Percentiles rank a stretch among this genome's conserved stretches.
Evolutionary conservation across 2,797 vertebrate genomes (phyloP).

Genomic region (Hozukius guyotensis): DNA sequence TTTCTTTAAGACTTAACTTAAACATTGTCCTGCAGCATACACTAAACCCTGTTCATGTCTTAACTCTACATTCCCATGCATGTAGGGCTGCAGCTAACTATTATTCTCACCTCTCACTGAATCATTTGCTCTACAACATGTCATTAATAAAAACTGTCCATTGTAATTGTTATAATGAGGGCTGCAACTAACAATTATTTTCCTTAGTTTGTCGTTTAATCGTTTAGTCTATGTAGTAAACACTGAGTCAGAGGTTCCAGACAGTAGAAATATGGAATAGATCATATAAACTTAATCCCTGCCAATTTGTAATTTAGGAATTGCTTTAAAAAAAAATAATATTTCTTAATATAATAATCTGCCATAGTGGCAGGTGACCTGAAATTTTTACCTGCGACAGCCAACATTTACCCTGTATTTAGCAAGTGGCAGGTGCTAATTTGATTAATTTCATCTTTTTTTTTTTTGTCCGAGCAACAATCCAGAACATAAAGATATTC

Average conservation of each 20-base stretch:
- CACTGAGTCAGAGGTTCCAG: no score
- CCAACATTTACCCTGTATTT: no score
- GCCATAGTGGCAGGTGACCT: no score
- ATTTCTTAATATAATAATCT: no score
- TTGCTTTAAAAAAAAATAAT: no score
- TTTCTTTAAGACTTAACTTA: background rate
- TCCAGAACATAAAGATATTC: background rate
- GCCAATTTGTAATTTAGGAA: no score
- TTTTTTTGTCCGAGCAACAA: background rate
- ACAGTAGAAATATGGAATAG: fast-evolving
- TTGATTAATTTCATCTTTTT: background rate
- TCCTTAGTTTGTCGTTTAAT: background rate
- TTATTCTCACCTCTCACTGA: no score
- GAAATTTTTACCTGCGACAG: fast-evolving
- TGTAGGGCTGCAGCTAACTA: no score
- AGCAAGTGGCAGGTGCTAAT: no score
- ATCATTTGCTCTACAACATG: no score
- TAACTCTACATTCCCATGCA: background rate
- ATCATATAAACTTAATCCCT: no score
- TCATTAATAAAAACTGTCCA: no score
- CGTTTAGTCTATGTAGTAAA: fast-evolving
- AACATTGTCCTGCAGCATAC: background rate
- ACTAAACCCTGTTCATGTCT: background rate
- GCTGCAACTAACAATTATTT: background rate
- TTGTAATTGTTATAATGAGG: background rate